These are phyloP conservation scores for Malacoctenus gilli DNA, from an alignment of 2,797 vertebrate genomes.

Conservation along the genomic window DNA sequence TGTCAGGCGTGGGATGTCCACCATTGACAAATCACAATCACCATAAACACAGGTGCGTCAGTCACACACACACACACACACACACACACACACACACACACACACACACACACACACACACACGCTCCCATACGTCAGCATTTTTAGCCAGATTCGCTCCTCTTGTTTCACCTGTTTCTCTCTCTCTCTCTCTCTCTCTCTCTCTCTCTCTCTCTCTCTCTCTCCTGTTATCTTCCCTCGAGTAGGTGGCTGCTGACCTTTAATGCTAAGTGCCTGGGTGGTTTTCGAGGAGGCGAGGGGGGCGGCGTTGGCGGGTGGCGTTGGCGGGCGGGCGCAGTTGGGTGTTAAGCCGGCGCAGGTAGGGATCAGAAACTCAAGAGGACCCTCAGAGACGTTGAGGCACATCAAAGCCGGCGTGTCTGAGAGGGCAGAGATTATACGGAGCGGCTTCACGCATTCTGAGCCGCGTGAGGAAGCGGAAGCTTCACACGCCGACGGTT, in stretches of 20 bases:
- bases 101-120: constrained; percentile 17
- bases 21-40: constrained; percentile 69
- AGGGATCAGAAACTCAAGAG: constrained; percentile 27
- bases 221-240: too few species aligned
- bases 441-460: too few species aligned
- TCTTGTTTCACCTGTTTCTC: too few species aligned
- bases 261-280: constrained; percentile 5
- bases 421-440: constrained; percentile 16
- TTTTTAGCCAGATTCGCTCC: constrained; percentile 5
- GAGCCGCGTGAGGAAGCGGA: too few species aligned
- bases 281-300: constrained; percentile 4
- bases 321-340: neutral
- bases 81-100: constrained; percentile 3
- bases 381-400: constrained; percentile 24
- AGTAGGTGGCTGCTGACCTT: constrained; percentile 34
- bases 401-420: constrained; percentile 42
- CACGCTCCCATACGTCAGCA: neutral
- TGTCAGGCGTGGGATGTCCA: constrained; percentile 70
- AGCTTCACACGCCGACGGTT: too few species aligned
- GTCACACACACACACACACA: constrained; percentile 7
- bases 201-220: too few species aligned
- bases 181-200: too few species aligned
- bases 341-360: constrained; percentile 8
- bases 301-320: neutral
- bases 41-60: constrained; percentile 70